phyloP scores from a whole-genome alignment of 2,888 invertebrate species.

The Phaonia tiefii region DNA sequence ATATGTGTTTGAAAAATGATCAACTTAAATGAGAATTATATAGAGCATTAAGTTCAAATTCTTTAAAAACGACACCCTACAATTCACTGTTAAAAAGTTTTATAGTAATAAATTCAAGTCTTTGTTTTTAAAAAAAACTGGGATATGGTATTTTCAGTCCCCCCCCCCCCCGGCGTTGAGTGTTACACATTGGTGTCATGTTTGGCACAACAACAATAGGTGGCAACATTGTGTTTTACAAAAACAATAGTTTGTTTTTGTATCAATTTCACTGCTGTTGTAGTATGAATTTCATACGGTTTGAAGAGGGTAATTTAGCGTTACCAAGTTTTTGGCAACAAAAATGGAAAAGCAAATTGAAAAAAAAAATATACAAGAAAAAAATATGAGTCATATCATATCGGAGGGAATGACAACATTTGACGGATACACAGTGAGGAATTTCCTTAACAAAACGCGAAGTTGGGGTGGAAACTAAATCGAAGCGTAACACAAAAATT shows the following conservation, averaged over 20 bases:
- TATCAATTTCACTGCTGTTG: slow-evolving; percentile 34
- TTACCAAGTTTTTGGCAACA: slow-evolving; percentile 54
- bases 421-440: no score
- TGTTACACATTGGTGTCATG: no score
- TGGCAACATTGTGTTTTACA: slow-evolving; percentile 51
- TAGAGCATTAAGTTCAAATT: no score
- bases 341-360: slow-evolving; percentile 28
- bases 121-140: no score
- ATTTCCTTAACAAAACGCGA: background rate
- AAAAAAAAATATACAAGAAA: slow-evolving; percentile 1
- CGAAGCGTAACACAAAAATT: slow-evolving; percentile 21
- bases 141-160: no score
- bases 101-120: no score
- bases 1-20: no score
- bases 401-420: slow-evolving; percentile 50
- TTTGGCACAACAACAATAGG: background rate
- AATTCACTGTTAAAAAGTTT: no score
- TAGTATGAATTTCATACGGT: slow-evolving; percentile 36
- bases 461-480: slow-evolving; percentile 44
- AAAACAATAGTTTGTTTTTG: slow-evolving; percentile 24
- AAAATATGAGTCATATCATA: slow-evolving; percentile 34
- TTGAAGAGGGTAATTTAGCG: slow-evolving; percentile 64
- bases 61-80: no score
- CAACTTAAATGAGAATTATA: no score
- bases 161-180: no score